Conservation (phyloP, 2,797 vertebrate species). For the Adrianichthys oophorus region DNA sequence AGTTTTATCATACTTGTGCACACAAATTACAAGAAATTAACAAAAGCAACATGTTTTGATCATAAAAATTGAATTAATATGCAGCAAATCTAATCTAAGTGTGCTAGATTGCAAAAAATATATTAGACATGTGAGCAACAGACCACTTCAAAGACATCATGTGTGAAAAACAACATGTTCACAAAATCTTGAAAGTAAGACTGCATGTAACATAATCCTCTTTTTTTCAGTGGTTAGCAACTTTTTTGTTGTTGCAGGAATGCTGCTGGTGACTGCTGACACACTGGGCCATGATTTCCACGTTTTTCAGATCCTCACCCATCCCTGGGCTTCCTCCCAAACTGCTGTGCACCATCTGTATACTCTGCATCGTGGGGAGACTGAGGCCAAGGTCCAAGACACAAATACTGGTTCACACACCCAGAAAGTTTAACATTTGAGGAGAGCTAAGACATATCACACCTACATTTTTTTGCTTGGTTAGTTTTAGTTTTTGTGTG, state of each 20-base stretch:
- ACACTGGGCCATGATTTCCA: conserved; percentile 96
- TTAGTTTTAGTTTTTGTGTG: background rate
- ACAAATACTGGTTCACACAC: conserved; percentile 19
- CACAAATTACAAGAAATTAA: no score
- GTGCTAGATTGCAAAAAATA: no score
- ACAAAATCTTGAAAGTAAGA: no score
- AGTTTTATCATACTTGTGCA: no score
- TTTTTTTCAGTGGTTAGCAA: no score
- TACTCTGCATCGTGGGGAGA: conserved; percentile 96
- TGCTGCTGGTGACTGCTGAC: conserved; percentile 96
- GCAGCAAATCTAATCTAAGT: no score
- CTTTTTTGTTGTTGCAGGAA: conserved; percentile 75
- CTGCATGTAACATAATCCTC: no score
- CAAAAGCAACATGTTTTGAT: no score
- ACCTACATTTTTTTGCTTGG: background rate
- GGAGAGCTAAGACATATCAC: background rate
- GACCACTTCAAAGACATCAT: no score
- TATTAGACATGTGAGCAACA: no score
- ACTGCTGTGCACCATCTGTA: conserved; percentile 97
- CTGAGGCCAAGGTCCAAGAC: conserved; percentile 92
- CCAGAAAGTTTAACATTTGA: background rate
- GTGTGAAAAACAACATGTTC: no score
- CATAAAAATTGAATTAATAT: no score
- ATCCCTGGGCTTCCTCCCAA: conserved; percentile 96
- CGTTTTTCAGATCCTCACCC: conserved; percentile 96